A percentile compares a stretch with the other conserved stretches of the same genome.
These are phyloP conservation scores for Leptinotarsa defecta DNA, from an alignment of 1,140 invertebrate genomes.

Conservation along the genomic window DNA sequence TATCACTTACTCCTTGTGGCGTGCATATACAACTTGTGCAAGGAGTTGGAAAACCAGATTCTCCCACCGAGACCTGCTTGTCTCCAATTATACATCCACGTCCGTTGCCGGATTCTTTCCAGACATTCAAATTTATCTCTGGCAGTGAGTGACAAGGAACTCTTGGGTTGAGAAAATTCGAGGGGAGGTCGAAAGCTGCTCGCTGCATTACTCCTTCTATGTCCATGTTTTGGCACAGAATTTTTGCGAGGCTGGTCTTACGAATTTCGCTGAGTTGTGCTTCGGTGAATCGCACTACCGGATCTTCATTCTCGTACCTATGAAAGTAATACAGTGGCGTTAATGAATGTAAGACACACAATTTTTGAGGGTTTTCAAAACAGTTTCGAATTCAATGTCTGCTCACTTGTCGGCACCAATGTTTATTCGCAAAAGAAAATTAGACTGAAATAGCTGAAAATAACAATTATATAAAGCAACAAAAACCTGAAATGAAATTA, in stretches of 20 bases:
- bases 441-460: too few relatives aligned
- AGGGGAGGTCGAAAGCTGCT: slow-evolving; percentile 86
- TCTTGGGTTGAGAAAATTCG: slow-evolving; percentile 86
- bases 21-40: slow-evolving; percentile 88
- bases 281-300: slow-evolving; percentile 82
- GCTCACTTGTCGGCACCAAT: too few relatives aligned
- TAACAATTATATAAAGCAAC: too few relatives aligned
- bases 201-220: slow-evolving; percentile 81
- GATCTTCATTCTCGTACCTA: slow-evolving; percentile 85
- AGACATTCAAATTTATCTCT: slow-evolving; percentile 77
- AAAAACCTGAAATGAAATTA: too few relatives aligned
- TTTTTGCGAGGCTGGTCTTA: slow-evolving; percentile 87
- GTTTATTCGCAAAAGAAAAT: too few relatives aligned
- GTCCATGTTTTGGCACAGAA: slow-evolving; percentile 94
- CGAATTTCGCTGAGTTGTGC: slow-evolving; percentile 90
- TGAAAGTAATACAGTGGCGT: not conserved
- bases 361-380: too few relatives aligned
- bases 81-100: slow-evolving; percentile 81
- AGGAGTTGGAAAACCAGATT: slow-evolving; percentile 80
- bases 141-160: slow-evolving; percentile 80
- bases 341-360: too few relatives aligned
- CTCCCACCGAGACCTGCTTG: slow-evolving; percentile 74
- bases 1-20: slow-evolving; percentile 73
- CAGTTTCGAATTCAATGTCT: too few relatives aligned
- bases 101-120: slow-evolving; percentile 72